Conservation (phyloP, 2,113 vertebrate genomes). For the Eretmochelys imbricata region DNA sequence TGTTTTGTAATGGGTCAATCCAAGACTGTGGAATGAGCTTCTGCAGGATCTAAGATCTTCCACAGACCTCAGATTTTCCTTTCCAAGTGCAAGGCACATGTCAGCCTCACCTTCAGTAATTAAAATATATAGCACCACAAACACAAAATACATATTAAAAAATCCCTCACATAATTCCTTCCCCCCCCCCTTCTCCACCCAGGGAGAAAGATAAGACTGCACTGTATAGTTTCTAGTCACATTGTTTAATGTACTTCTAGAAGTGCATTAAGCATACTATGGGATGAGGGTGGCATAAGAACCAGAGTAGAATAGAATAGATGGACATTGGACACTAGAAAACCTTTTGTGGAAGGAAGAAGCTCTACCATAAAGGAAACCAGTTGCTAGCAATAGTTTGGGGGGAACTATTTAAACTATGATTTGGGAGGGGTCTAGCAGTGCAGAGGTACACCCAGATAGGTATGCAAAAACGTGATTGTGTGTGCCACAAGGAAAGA, state of each 20-base stretch:
- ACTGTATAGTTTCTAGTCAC: not conserved
- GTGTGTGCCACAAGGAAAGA: not conserved
- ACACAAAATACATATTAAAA: not conserved
- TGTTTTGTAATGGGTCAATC: not conserved
- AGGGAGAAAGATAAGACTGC: not conserved
- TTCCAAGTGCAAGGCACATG: not conserved
- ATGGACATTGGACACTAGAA: not conserved
- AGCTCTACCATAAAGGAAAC: not conserved
- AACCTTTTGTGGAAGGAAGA: not conserved
- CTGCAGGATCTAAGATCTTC: not conserved
- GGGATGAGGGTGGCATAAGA: not conserved
- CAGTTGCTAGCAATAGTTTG: not conserved
- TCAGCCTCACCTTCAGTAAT: not conserved
- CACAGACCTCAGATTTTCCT: accelerated
- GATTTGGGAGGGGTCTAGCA: not conserved
- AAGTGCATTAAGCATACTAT: not conserved
- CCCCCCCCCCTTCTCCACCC: not conserved
- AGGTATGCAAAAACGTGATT: not conserved
- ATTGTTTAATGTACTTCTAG: not conserved
- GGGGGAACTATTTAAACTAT: not conserved
- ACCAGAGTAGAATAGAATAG: not conserved
- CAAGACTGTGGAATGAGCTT: not conserved
- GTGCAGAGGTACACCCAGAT: not conserved
- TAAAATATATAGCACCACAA: not conserved
- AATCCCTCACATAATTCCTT: not conserved